A percentile compares a stretch with the other conserved stretches of the same genome.
Evolutionary conservation across 2,113 vertebrate genomes (phyloP).

Genomic region (Gallinago paraguaiae): DNA sequence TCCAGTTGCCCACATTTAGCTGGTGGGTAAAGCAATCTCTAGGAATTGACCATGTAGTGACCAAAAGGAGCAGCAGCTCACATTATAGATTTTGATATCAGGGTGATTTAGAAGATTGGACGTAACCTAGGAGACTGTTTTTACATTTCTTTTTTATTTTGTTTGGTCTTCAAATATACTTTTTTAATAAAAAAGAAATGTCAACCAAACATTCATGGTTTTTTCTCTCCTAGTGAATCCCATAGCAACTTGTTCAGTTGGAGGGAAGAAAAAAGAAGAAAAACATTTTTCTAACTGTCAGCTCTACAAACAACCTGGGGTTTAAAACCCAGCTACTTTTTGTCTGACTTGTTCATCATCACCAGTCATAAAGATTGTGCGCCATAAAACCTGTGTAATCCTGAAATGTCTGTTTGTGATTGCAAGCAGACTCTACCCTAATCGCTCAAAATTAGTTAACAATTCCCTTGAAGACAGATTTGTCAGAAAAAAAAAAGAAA

Average conservation of each 20-base stretch:
- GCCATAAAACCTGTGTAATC: not conserved
- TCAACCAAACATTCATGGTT: not conserved
- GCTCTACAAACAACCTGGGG: not conserved
- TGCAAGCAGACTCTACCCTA: not conserved
- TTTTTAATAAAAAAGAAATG: not conserved
- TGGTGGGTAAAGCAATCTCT: not conserved
- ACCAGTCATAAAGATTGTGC: not conserved
- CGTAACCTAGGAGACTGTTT: not conserved
- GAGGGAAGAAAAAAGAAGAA: not conserved
- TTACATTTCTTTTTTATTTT: not conserved
- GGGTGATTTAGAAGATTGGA: not conserved
- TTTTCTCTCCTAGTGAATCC: not conserved
- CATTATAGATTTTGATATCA: not conserved
- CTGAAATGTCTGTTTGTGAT: not conserved
- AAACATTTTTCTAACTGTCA: not conserved
- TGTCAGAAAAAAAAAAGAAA: not conserved
- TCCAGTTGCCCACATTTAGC: not conserved
- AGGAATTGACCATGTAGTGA: not conserved
- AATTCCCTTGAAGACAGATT: not conserved
- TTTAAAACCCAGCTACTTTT: slow-evolving; percentile 4
- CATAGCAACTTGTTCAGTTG: not conserved
- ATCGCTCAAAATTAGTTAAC: not conserved
- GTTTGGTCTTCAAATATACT: not conserved
- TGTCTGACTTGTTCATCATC: not conserved
- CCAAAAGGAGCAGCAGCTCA: not conserved